Conservation (phyloP, 2,113 vertebrate genomes). For the Pitta sordida region DNA sequence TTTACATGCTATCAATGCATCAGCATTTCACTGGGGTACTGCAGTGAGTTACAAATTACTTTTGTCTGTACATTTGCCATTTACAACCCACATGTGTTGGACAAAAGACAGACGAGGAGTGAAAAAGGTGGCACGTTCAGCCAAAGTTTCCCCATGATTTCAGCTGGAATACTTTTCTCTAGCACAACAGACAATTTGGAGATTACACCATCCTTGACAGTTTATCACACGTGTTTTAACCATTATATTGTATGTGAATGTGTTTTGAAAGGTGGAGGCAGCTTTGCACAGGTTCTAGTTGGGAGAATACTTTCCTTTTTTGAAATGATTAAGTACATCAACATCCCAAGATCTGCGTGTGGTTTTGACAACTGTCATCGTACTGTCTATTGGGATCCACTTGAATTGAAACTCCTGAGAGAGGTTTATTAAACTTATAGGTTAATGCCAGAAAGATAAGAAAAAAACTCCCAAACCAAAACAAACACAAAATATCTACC, state of each 20-base stretch:
- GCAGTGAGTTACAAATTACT: background rate
- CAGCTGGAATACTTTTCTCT: background rate
- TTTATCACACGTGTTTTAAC: conserved; percentile 28
- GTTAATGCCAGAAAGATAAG: conserved; percentile 1
- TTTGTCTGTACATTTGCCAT: background rate
- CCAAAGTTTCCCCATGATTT: background rate
- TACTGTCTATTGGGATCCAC: conserved; percentile 14
- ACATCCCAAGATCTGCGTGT: background rate
- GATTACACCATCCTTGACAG: background rate
- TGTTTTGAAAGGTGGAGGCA: background rate
- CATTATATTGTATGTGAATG: background rate
- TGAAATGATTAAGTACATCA: background rate
- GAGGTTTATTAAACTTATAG: conserved; percentile 11
- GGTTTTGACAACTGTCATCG: background rate
- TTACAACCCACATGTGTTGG: background rate
- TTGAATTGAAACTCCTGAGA: conserved; percentile 12
- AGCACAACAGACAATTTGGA: background rate
- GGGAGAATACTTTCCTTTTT: background rate
- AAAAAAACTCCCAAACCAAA: conserved; percentile 23
- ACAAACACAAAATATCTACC: background rate
- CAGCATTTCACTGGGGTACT: background rate
- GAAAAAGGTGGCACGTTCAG: background rate
- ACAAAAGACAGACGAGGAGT: background rate
- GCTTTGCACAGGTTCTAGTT: background rate
- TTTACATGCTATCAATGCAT: accelerated